These are phyloP conservation scores for Xestia ashworthii DNA, from an alignment of 2,888 invertebrate genomes.

Conservation along the genomic window DNA sequence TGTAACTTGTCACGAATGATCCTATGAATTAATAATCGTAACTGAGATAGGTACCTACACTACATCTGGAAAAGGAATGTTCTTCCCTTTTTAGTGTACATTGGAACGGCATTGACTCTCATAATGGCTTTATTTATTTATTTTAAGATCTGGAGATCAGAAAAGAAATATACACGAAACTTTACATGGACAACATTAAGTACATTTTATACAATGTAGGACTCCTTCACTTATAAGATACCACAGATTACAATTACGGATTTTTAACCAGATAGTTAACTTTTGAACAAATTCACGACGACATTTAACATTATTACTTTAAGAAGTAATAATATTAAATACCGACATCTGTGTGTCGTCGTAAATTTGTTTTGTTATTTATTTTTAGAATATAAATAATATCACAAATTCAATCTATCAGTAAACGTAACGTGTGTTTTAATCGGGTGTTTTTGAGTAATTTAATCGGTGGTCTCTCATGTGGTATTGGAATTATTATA, in stretches of 20 bases:
- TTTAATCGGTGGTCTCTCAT: background rate
- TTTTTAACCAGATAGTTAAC: background rate
- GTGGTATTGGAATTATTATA: background rate
- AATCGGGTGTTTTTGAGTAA: too few species aligned
- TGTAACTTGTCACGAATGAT: too few species aligned
- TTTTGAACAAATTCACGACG: background rate
- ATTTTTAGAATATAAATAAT: too few species aligned
- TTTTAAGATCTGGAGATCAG: background rate
- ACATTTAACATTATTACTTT: constrained; percentile 5
- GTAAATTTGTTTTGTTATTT: background rate
- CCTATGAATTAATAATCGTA: background rate
- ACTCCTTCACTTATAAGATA: background rate
- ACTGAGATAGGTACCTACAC: background rate
- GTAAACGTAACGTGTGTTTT: too few species aligned
- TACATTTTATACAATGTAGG: background rate
- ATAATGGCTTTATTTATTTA: background rate
- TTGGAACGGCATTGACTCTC: background rate
- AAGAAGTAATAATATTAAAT: background rate
- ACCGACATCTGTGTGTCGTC: background rate
- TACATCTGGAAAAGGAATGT: background rate
- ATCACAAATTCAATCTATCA: too few species aligned
- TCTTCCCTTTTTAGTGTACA: too few species aligned
- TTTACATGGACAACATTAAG: background rate
- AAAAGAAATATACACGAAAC: background rate
- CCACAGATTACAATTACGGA: background rate